Evolutionary conservation across 2,113 vertebrate species (phyloP), one percentile per base, ranked within the genome.

Genomic region (Dasyurus viverrinus): DNA sequence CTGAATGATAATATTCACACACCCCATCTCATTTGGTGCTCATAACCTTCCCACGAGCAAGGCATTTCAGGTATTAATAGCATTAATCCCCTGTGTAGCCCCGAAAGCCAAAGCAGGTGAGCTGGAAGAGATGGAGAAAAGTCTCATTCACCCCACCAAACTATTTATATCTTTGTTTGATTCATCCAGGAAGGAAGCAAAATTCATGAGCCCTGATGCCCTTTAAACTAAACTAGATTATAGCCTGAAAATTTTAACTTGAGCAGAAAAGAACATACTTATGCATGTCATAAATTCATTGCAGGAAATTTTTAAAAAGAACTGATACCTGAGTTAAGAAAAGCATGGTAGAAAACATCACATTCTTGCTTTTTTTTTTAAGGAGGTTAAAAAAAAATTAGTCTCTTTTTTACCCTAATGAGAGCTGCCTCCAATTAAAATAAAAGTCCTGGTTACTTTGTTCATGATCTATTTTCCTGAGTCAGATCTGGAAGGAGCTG

Each of bases 341-440:
- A 93, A 93, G 23, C 57, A 89, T 47, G 55, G 52, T 92, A 55
- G 95, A 97, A 96, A 91, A 84, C 7, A 42, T 2, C 14, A 22
- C 68, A 76, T 76, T 68, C 30, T 68, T 42, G 36, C 16, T 84
- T 16, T 42, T 42, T 42, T 3, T 92, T 92, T 93, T 8, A 50
- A 96, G 89, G 98, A 96, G 93, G 90, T 92, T 93, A 3, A 57
- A 95, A 95, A 96, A 92, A 96, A 96, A 95, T 93, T 93, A 93
- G 30, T 84, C 60, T 96, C 89, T 89, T 96, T 93, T 93, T 95
- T 96, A 95, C 96, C 96, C 97, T 94, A 97, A 97, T 97, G 95
- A 97, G 93, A 96, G 96, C 95, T 96, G 96, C 94, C 93, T 98
- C 97, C 96, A 98, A 92, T 96, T 91, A 92, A 89, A 91, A 30